phyloP scores from a whole-genome alignment of 1,140 invertebrate genomes.

The Coenobita brevimanus region DNA sequence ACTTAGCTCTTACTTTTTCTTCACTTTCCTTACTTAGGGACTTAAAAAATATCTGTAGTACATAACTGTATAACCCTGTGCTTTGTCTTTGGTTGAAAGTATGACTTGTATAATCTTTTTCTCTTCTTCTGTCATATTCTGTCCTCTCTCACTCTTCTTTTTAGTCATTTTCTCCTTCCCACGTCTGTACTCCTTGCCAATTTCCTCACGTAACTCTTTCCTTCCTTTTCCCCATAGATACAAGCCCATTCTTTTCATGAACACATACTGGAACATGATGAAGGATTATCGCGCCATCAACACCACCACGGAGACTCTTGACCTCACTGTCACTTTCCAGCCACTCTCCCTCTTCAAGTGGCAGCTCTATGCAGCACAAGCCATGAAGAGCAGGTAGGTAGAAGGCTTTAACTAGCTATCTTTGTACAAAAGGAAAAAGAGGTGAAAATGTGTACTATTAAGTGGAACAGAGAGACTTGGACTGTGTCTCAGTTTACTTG shows the following conservation, averaged over 20 bases:
- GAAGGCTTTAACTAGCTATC: not conserved
- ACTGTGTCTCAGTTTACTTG: too few relatives aligned
- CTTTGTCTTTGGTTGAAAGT: too few relatives aligned
- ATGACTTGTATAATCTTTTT: too few relatives aligned
- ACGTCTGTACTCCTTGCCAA: not conserved
- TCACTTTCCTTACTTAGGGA: too few relatives aligned
- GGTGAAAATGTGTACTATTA: too few relatives aligned
- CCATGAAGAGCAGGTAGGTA: conserved; percentile 81
- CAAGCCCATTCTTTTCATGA: conserved; percentile 95
- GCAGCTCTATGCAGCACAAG: conserved; percentile 96
- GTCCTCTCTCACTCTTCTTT: not conserved
- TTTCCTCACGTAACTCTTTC: not conserved
- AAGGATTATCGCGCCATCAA: conserved; percentile 97
- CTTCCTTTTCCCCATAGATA: conserved; percentile 83
- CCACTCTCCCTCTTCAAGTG: conserved; percentile 97
- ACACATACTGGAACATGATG: conserved; percentile 99
- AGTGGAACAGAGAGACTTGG: too few relatives aligned
- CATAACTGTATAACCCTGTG: too few relatives aligned
- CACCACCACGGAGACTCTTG: conserved; percentile 78
- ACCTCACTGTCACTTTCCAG: conserved; percentile 87
- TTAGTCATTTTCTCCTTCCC: not conserved
- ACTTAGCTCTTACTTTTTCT: too few relatives aligned
- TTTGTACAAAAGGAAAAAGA: too few relatives aligned
- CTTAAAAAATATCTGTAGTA: not conserved
- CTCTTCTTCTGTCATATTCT: too few relatives aligned